phyloP scores from a whole-genome alignment of 2,888 invertebrate genomes.

The Orthosia gracilis region DNA sequence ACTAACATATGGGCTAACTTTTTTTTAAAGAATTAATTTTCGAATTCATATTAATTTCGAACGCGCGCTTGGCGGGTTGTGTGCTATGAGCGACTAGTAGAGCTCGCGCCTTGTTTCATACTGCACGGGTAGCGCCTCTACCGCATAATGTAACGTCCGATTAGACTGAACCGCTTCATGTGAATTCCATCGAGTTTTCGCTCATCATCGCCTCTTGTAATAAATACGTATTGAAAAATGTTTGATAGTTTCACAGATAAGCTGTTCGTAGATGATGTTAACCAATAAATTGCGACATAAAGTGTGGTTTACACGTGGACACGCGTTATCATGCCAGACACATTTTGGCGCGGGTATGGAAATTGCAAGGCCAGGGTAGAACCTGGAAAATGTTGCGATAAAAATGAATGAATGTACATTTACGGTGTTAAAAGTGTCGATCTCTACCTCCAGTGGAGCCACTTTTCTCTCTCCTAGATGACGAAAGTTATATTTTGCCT shows the following conservation, averaged over 20 bases:
- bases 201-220: slow-evolving; percentile 66
- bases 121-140: slow-evolving; percentile 70
- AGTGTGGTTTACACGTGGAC: slow-evolving; percentile 47
- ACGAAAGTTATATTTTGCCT: too few relatives aligned
- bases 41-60: slow-evolving; percentile 68
- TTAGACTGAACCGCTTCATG: slow-evolving; percentile 71
- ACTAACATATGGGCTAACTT: slow-evolving; percentile 52
- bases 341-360: slow-evolving; percentile 34
- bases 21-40: slow-evolving; percentile 50
- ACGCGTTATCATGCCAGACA: slow-evolving; percentile 52
- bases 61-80: slow-evolving; percentile 64
- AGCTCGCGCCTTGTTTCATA: slow-evolving; percentile 75
- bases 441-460: too few relatives aligned
- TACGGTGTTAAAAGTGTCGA: too few relatives aligned
- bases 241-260: slow-evolving; percentile 52
- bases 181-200: slow-evolving; percentile 77
- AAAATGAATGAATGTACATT: too few relatives aligned
- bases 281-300: slow-evolving; percentile 52
- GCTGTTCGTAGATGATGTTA: slow-evolving; percentile 40
- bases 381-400: slow-evolving; percentile 20
- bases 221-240: slow-evolving; percentile 61
- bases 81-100: slow-evolving; percentile 76
- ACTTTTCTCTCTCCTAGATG: too few relatives aligned
- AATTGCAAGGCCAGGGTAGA: slow-evolving; percentile 44
- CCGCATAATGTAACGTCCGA: slow-evolving; percentile 63